A percentile compares a stretch with the other conserved stretches of the same genome.
These are phyloP conservation scores for Lucinisca nassula DNA, from an alignment of 2,888 invertebrate species.

Conservation along the genomic window DNA sequence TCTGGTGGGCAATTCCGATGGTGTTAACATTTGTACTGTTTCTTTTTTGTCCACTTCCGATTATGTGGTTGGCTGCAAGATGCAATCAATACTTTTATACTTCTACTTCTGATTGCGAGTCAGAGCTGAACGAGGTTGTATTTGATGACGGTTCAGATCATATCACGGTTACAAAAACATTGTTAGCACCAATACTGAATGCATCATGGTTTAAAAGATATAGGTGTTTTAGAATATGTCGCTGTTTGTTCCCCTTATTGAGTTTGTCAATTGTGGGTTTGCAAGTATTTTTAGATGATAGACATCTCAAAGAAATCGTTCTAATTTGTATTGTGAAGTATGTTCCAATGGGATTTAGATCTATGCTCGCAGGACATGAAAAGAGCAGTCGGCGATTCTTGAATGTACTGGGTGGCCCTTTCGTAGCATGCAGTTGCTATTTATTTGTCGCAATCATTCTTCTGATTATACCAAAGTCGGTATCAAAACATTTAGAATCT, in stretches of 20 bases:
- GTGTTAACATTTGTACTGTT: background rate
- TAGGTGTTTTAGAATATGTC: background rate
- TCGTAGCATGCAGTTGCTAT: background rate
- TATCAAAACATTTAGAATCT: background rate
- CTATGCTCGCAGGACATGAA: background rate
- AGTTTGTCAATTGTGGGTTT: background rate
- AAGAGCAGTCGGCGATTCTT: background rate
- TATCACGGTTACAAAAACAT: background rate
- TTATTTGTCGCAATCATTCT: background rate
- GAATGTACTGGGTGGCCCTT: background rate
- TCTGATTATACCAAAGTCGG: background rate
- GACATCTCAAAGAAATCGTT: background rate
- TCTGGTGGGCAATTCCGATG: background rate
- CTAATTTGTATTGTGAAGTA: background rate
- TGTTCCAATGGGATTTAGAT: background rate
- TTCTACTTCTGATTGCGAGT: background rate
- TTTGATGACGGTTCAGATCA: background rate
- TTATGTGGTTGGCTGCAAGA: background rate
- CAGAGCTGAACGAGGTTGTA: background rate
- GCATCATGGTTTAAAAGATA: background rate
- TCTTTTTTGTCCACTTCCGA: background rate
- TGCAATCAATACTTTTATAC: background rate
- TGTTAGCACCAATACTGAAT: background rate
- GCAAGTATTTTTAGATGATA: background rate
- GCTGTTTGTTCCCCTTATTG: background rate